Percentiles rank a stretch among this genome's conserved stretches.
phyloP scores from a whole-genome alignment of 2,888 invertebrate species.

The Neria commutata region DNA sequence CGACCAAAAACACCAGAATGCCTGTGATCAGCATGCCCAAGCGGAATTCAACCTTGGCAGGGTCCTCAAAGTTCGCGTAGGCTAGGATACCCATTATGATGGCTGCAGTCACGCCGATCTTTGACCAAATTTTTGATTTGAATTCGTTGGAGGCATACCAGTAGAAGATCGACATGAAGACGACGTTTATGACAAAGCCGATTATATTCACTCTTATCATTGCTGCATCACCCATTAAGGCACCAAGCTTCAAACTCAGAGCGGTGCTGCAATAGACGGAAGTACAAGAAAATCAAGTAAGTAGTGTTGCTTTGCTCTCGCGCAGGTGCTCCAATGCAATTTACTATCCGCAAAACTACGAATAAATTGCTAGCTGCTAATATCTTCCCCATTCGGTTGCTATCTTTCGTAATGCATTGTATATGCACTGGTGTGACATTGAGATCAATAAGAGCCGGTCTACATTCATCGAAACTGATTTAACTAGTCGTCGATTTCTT shows the following conservation, averaged over 20 bases:
- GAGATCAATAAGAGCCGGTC: too few species aligned
- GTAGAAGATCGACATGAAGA: constrained; percentile 73
- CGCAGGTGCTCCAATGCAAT: too few species aligned
- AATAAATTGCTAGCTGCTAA: too few species aligned
- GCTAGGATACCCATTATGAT: constrained; percentile 66
- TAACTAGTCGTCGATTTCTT: too few species aligned
- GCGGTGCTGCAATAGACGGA: constrained; percentile 65
- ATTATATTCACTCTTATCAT: constrained; percentile 81
- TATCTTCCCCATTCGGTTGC: too few species aligned
- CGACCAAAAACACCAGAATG: constrained; percentile 68
- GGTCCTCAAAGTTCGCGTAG: constrained; percentile 72
- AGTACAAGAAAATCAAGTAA: constrained; percentile 10
- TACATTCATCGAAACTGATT: too few species aligned
- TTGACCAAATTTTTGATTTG: constrained; percentile 65
- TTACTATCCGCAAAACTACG: too few species aligned
- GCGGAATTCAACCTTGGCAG: constrained; percentile 70
- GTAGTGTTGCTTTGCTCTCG: too few species aligned
- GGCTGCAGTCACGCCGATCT: constrained; percentile 66
- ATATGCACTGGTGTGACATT: too few species aligned
- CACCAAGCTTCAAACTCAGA: constrained; percentile 78
- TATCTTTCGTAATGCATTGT: too few species aligned
- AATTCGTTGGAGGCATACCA: constrained; percentile 66
- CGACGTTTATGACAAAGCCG: constrained; percentile 72
- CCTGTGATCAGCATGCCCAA: constrained; percentile 74
- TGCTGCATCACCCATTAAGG: constrained; percentile 73